Percentiles rank a stretch among this genome's conserved stretches.
Evolutionary conservation across 2,888 invertebrate genomes (phyloP).

Genomic region (Myathropa florea): DNA sequence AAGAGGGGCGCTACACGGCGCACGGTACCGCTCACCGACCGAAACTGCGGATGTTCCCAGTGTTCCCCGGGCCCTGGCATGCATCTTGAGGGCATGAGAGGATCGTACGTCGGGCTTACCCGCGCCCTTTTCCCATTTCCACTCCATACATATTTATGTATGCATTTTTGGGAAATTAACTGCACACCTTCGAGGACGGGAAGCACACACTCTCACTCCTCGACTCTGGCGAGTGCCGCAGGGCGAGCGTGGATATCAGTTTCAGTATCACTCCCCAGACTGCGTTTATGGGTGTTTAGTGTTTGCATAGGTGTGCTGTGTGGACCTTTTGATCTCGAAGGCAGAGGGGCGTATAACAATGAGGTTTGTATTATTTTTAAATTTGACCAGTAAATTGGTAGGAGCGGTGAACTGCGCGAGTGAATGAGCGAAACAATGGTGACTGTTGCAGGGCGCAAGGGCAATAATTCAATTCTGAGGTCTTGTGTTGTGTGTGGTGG

Average conservation of each 20-base stretch:
- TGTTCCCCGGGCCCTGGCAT: neutral
- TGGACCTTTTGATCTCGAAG: conserved; percentile 30
- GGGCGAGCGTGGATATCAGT: conserved; percentile 30
- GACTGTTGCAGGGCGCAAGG: conserved; percentile 25
- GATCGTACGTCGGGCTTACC: conserved; percentile 43
- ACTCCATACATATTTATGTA: conserved; percentile 8
- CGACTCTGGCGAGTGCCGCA: neutral
- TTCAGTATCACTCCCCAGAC: conserved; percentile 59
- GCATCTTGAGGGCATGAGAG: conserved; percentile 55
- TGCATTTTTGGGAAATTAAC: conserved; percentile 48
- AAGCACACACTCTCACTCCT: conserved; percentile 1
- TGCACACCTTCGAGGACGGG: conserved; percentile 39
- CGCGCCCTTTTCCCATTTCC: conserved; percentile 38
- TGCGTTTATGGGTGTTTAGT: conserved; percentile 37
- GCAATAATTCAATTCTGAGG: conserved; percentile 42
- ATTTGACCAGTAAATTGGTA: conserved; percentile 49
- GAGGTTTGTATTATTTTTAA: conserved; percentile 33
- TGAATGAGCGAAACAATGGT: too few relatives aligned
- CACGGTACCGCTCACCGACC: conserved; percentile 33
- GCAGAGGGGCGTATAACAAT: conserved; percentile 35
- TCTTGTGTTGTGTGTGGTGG: neutral
- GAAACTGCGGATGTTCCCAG: conserved; percentile 12
- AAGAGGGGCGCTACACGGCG: conserved; percentile 66
- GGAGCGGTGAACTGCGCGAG: conserved; percentile 20
- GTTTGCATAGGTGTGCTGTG: conserved; percentile 59